phyloP scores from a whole-genome alignment of 1,140 invertebrate species.

The Amphibalanus amphitrite region DNA sequence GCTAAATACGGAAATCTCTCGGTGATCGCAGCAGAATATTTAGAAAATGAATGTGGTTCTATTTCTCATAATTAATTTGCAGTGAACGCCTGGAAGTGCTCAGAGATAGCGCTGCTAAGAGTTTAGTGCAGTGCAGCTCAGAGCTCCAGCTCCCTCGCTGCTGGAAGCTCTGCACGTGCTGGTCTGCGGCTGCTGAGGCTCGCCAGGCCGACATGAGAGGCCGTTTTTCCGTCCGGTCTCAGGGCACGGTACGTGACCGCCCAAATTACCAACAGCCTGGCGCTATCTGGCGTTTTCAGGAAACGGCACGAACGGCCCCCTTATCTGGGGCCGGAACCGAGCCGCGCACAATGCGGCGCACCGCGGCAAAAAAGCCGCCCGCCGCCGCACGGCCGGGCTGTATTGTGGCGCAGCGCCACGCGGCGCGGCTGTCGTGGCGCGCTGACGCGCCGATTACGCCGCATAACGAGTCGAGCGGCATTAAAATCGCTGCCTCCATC shows the following conservation, averaged over 20 bases:
- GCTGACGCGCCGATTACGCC: too few relatives aligned
- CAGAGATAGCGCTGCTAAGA: too few relatives aligned
- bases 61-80: too few relatives aligned
- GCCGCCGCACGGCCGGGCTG: too few relatives aligned
- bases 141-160: background rate
- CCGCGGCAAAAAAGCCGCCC: too few relatives aligned
- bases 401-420: background rate
- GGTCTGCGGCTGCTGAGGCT: too few relatives aligned
- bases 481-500: background rate
- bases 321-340: background rate
- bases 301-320: background rate
- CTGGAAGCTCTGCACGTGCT: background rate
- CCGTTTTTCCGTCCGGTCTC: background rate
- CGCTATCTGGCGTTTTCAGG: background rate
- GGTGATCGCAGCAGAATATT: too few relatives aligned
- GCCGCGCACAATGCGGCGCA: background rate
- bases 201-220: background rate
- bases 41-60: too few relatives aligned
- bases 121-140: background rate
- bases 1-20: too few relatives aligned
- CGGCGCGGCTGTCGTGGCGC: too few relatives aligned
- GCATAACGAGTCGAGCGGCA: background rate
- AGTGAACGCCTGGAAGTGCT: too few relatives aligned
- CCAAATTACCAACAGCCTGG: background rate
- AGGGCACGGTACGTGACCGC: background rate